Conservation (phyloP, 2,888 invertebrate genomes). For the Mycalesis mineus region DNA sequence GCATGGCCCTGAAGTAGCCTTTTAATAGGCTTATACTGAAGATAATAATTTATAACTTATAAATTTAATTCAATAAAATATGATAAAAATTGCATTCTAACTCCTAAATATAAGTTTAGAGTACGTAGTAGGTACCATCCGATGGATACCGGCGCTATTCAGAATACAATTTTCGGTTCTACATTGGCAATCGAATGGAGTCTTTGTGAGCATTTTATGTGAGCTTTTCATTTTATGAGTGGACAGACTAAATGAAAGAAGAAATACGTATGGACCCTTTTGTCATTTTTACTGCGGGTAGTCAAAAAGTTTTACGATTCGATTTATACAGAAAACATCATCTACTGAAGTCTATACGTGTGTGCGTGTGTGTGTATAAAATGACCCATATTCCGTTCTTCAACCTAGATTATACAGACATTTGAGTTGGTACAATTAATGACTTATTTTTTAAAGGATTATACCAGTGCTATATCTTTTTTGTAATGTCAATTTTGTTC, state of each 20-base stretch:
- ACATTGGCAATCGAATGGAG: conserved; percentile 8
- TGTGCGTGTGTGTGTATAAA: neutral
- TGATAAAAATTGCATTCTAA: too few species aligned
- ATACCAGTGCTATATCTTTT: too few species aligned
- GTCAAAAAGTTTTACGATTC: conserved; percentile 13
- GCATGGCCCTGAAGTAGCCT: too few species aligned
- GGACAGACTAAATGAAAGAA: conserved; percentile 15
- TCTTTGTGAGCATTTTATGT: conserved; percentile 14
- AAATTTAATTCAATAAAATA: too few species aligned
- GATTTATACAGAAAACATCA: conserved; percentile 1
- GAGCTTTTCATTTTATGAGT: conserved; percentile 14
- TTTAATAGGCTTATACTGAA: too few species aligned
- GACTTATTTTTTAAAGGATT: too few species aligned
- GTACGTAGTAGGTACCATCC: too few species aligned
- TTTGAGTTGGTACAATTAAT: too few species aligned
- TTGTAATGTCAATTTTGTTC: too few species aligned
- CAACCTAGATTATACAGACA: neutral
- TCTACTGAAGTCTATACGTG: neutral
- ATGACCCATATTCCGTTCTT: neutral
- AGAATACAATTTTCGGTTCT: conserved; percentile 8
- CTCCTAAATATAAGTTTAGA: too few species aligned
- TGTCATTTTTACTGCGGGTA: conserved; percentile 11
- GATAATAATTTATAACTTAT: too few species aligned
- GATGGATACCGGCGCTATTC: conserved; percentile 1
- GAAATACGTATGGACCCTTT: conserved; percentile 10